Evolutionary conservation across 1,140 invertebrate genomes (phyloP).

Genomic region (Bombus cullumanus): DNA sequence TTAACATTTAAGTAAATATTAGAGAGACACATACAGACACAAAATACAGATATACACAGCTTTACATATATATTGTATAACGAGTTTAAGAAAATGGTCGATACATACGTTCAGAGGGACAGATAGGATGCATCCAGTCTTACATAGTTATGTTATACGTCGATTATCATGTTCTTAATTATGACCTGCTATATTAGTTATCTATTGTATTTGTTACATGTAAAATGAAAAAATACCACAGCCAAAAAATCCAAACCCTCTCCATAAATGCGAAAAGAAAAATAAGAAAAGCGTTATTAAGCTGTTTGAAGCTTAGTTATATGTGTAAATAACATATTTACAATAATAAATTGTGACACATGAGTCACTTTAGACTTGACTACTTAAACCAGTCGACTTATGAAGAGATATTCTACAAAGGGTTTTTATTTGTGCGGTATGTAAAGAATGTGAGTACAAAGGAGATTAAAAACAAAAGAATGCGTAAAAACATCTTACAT

Average conservation of each 20-base stretch:
- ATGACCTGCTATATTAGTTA: conserved; percentile 75
- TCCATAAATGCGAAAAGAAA: conserved; percentile 63
- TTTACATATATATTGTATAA: conserved; percentile 66
- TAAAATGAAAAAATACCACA: conserved; percentile 60
- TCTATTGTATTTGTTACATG: conserved; percentile 72
- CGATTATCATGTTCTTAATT: conserved; percentile 73
- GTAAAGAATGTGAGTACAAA: conserved; percentile 65
- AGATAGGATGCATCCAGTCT: conserved; percentile 62
- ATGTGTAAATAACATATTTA: conserved; percentile 81
- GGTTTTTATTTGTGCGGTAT: conserved; percentile 51
- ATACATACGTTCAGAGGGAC: conserved; percentile 42
- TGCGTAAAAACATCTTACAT: conserved; percentile 39
- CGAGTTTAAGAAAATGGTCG: conserved; percentile 51
- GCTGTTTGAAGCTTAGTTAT: conserved; percentile 76
- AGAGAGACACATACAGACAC: not conserved
- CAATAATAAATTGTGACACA: conserved; percentile 78
- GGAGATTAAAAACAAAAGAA: conserved; percentile 12
- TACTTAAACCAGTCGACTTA: conserved; percentile 57
- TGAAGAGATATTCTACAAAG: conserved; percentile 46
- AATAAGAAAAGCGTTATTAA: conserved; percentile 67
- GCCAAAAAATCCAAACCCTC: conserved; percentile 70
- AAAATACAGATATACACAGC: conserved; percentile 53
- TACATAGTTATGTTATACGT: conserved; percentile 68
- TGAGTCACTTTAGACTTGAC: conserved; percentile 56
- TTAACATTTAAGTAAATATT: conserved; percentile 64